Evolutionary conservation across 2,888 invertebrate species (phyloP), one percentile per base, ranked within the genome.

Genomic region (Drosophila trichaetosa): DNA sequence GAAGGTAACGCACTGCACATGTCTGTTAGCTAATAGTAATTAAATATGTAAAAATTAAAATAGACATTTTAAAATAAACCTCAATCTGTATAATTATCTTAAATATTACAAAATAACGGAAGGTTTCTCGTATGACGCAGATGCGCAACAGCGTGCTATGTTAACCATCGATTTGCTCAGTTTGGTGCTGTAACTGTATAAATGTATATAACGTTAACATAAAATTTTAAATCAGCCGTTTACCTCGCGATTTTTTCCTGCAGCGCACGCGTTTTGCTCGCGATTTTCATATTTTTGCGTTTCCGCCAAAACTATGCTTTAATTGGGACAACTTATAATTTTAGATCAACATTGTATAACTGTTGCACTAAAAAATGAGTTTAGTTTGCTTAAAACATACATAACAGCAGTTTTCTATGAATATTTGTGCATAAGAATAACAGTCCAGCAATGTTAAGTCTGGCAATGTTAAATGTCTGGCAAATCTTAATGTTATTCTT

Each of bases 351-450:
- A n/a, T n/a, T n/a, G n/a, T n/a, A 18, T 27, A 7, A 2, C 10
- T 10, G 18, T 10, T 53, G 24, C 24, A 16, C 10, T 36, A 11
- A 24, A 36, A 24, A 24, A 54, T 1, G 2, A 21, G 6, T 3
- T 24, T 36, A 18, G 16, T 6, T 54, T 54, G 8, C 10, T 24
- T 24, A 0, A 16, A 24, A 27, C 6, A 10, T 2, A 57, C 57
- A 42, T 72, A 71, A 63, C 63, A 59, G 58, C 31, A 40, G 46
- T 54, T 52, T 27, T 13, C 5, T 27, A 46, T 31, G 10, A 42
- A 13, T 42, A 11, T 40, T 56, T 46, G 4, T 36, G 18, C 13
- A 10, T 11, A 42, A 27, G 42, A 27, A 38, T 51, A 60, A 52
- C 62, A 62, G 27, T 24, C 29, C 21, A 21, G 24, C 16, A 21